Percentiles rank a stretch among this genome's conserved stretches.
Evolutionary conservation across 2,113 vertebrate genomes (phyloP).

Genomic region (Theristicus caerulescens): DNA sequence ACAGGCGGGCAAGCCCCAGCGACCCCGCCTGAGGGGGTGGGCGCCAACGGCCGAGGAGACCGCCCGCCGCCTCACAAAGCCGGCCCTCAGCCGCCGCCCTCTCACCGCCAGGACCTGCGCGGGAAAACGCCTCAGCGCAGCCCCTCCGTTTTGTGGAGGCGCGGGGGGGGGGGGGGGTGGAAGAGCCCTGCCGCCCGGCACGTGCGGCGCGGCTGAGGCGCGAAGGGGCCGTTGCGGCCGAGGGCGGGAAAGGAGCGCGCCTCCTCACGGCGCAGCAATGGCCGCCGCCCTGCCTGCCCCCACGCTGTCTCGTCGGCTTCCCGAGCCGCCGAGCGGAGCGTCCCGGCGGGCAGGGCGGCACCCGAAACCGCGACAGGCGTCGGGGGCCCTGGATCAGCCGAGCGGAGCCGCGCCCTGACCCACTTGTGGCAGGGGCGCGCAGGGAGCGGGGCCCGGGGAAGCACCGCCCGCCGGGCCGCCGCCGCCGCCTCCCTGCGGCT

Average conservation of each 20-base stretch:
- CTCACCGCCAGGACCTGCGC: accelerated
- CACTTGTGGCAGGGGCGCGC: accelerated
- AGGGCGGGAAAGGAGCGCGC: too few species aligned
- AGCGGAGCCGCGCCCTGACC: neutral
- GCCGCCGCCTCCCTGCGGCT: too few species aligned
- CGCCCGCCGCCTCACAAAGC: accelerated
- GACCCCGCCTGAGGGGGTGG: too few species aligned
- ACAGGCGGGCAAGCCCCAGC: too few species aligned
- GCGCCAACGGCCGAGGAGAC: accelerated
- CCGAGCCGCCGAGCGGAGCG: neutral
- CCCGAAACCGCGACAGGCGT: neutral
- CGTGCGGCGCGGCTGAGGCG: neutral
- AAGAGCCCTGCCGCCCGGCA: neutral
- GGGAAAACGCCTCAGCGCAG: accelerated
- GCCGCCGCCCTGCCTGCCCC: neutral
- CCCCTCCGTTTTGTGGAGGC: too few species aligned
- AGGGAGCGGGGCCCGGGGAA: too few species aligned
- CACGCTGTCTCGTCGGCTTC: neutral
- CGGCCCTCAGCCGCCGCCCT: accelerated
- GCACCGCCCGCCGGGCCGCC: accelerated
- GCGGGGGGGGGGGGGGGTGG: too few species aligned
- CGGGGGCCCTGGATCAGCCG: neutral
- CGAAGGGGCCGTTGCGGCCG: neutral
- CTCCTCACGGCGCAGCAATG: accelerated
- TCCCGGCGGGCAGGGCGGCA: too few species aligned